Evolutionary conservation across 2,888 invertebrate species (phyloP), one percentile per base, ranked within the genome.

Genomic region (Parochlus steinenii): DNA sequence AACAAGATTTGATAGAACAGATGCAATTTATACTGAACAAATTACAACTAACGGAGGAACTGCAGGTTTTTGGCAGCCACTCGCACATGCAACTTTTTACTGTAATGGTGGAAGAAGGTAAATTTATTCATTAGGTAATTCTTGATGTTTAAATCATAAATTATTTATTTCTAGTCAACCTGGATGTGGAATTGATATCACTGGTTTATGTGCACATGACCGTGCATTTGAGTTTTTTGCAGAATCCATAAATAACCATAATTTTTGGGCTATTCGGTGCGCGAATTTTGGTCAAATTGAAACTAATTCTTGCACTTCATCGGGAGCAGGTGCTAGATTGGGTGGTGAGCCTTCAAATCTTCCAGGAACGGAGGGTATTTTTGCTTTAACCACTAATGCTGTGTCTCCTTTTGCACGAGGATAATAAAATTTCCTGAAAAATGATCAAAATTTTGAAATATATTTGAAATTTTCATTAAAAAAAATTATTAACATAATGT

Each of bases 51-150:
- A 49, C 42, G 56, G 48, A 6, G 53, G 48, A 14, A 25, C 25
- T 2, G 28, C 54, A 33, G 58, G 58, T 12, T 56, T 49, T 39
- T 41, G 42, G 1, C 19, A 47, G 26, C 56, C 57, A 8, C 48
- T 56, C 29, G 56, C 56, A n/a, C 55, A 56, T 47, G 58, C 58
- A 48, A 56, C 60, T 49, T 62, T 65, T 52, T 65, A 64, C 58
- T 63, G 62, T 49, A 65, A 62, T 57, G 56, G 56, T 41, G 55
- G 62, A 48, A 63, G 63, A 53, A 54, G 59, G 49, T n/a, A n/a
- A n/a, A n/a, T n/a, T n/a, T n/a, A n/a, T n/a, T n/a, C n/a, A n/a
- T n/a, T n/a, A n/a, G n/a, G n/a, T n/a, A n/a, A n/a, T n/a, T n/a
- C n/a, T n/a, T n/a, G n/a, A n/a, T n/a, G n/a, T n/a, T n/a, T n/a